These are phyloP conservation scores for Pteropus rufus DNA, from an alignment of 2,797 vertebrate species.

Conservation along the genomic window DNA sequence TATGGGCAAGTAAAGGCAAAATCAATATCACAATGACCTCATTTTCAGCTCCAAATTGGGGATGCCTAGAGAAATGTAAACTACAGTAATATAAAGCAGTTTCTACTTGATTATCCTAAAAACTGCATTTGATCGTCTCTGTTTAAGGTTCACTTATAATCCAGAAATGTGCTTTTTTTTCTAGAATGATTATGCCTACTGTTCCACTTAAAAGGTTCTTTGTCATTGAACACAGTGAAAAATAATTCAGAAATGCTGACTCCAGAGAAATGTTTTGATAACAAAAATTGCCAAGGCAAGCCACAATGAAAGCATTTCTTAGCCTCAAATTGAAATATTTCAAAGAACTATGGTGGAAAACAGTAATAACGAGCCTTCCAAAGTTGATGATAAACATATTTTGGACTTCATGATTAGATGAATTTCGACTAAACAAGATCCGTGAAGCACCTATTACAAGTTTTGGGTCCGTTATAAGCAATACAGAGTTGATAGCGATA, in stretches of 20 bases:
- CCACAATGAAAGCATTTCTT: slow-evolving; percentile 8
- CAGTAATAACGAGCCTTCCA: background rate
- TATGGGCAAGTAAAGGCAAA: background rate
- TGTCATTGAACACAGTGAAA: slow-evolving; percentile 41
- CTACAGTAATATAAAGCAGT: background rate
- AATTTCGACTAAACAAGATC: background rate
- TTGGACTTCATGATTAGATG: background rate
- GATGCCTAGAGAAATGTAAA: background rate
- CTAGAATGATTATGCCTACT: slow-evolving; percentile 18
- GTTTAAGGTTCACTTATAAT: slow-evolving; percentile 7
- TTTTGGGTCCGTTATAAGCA: background rate
- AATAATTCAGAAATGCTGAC: slow-evolving; percentile 43
- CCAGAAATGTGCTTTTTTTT: background rate
- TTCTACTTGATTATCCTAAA: background rate
- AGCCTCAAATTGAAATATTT: slow-evolving; percentile 37
- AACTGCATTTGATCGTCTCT: background rate
- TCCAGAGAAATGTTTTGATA: slow-evolving; percentile 38
- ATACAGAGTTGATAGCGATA: background rate
- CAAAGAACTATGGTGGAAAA: background rate
- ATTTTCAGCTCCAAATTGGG: background rate
- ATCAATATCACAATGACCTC: background rate
- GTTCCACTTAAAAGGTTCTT: slow-evolving; percentile 37
- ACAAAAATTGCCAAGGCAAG: slow-evolving; percentile 26
- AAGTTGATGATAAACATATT: background rate
- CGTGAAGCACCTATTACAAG: background rate